Percentiles rank a stretch among this genome's conserved stretches.
Evolutionary conservation across 2,113 vertebrate genomes (phyloP).

Genomic region (Balaenoptera acutorostrata): DNA sequence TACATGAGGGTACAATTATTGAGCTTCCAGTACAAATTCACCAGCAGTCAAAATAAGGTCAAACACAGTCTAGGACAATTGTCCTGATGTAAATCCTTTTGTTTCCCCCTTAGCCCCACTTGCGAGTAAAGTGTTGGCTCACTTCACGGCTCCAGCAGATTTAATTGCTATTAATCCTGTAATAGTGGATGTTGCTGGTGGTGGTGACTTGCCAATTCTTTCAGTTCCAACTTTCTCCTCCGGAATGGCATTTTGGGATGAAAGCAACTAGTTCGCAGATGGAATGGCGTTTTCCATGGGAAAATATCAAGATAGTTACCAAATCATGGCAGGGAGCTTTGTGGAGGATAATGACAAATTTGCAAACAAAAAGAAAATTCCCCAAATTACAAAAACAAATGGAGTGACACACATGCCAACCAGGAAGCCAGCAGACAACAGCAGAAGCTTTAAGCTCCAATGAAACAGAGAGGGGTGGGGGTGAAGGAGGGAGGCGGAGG

Average conservation of each 20-base stretch:
- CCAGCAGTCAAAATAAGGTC: not conserved
- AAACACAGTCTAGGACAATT: not conserved
- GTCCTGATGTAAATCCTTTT: not conserved
- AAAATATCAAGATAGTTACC: constrained; percentile 56
- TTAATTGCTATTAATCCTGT: constrained; percentile 46
- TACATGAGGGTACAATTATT: not conserved
- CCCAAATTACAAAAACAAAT: constrained; percentile 54
- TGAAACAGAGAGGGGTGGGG: not conserved
- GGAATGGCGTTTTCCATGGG: not conserved
- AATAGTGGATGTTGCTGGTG: not conserved
- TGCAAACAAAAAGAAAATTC: constrained; percentile 56
- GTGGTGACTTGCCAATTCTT: not conserved
- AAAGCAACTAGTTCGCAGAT: not conserved
- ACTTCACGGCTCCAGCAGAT: not conserved
- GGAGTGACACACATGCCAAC: not conserved
- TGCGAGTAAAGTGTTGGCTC: not conserved
- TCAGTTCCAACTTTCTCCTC: constrained; percentile 17
- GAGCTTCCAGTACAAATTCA: not conserved
- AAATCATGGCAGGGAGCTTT: not conserved
- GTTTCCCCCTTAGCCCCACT: not conserved
- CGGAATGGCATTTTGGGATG: not conserved
- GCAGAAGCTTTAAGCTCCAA: not conserved
- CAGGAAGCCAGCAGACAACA: not conserved
- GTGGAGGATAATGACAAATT: constrained; percentile 55
- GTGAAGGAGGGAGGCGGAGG: not conserved